phyloP scores from a whole-genome alignment of 2,113 vertebrate genomes.

The Engystomops pustulosus region DNA sequence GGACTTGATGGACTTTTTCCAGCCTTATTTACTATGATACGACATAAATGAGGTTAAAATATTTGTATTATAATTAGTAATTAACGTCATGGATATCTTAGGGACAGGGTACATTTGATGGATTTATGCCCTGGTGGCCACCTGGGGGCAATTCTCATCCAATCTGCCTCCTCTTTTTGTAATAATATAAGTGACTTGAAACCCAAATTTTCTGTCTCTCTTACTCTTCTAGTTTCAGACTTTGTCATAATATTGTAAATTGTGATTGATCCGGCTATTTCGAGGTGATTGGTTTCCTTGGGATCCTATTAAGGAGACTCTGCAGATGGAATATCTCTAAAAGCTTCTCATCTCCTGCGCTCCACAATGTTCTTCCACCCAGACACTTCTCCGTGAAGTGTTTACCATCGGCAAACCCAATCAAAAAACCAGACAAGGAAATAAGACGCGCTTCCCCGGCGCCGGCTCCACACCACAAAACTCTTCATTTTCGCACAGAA shows the following conservation, averaged over 20 bases:
- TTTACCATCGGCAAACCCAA: slow-evolving; percentile 11
- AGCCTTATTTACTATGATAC: too few relatives aligned
- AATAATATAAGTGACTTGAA: neutral
- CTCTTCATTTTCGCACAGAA: neutral
- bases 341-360: neutral
- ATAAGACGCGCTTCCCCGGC: neutral
- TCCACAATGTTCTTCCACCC: neutral
- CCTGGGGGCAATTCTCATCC: neutral
- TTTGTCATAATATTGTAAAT: neutral
- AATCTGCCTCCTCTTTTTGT: neutral
- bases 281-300: slow-evolving; percentile 11
- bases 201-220: neutral
- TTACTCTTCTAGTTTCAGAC: neutral
- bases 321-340: slow-evolving; percentile 13
- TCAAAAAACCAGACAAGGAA: slow-evolving; percentile 6
- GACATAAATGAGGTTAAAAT: too few relatives aligned
- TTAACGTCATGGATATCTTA: too few relatives aligned
- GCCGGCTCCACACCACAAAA: neutral
- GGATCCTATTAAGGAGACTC: slow-evolving; percentile 26
- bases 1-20: too few relatives aligned
- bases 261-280: neutral
- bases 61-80: too few relatives aligned
- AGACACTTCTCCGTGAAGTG: neutral
- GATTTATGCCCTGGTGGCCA: neutral
- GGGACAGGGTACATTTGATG: too few relatives aligned